Percentiles rank a stretch among this genome's conserved stretches.
Conservation (phyloP, 2,797 vertebrate species). For the Fundulus diaphanus region DNA sequence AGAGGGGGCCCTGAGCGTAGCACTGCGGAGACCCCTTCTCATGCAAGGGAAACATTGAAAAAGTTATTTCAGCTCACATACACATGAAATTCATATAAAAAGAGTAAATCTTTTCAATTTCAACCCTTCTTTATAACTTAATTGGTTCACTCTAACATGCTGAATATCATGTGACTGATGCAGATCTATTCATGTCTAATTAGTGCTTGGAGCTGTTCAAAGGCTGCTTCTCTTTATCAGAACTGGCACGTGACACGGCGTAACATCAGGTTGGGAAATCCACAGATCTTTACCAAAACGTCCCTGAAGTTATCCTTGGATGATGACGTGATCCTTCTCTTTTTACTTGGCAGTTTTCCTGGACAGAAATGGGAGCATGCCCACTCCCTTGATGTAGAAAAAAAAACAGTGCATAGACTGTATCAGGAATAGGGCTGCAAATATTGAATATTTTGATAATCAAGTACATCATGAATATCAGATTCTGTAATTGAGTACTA, state of each 20-base stretch:
- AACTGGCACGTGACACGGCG: background rate
- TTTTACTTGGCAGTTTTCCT: background rate
- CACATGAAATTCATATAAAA: background rate
- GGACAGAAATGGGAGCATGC: background rate
- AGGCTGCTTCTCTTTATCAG: background rate
- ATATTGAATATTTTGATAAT: background rate
- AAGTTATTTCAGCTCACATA: background rate
- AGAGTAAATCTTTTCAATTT: background rate
- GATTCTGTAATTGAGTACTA: background rate
- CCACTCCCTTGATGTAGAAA: background rate
- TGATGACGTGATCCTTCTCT: background rate
- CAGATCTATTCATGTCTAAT: background rate
- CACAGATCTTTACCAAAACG: background rate
- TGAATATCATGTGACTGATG: background rate
- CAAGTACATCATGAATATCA: background rate
- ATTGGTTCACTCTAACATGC: background rate
- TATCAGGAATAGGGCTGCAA: background rate
- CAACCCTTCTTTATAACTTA: background rate
- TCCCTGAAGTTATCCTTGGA: background rate
- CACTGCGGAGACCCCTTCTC: background rate
- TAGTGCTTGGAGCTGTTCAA: background rate
- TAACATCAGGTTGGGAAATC: background rate
- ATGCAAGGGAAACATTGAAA: constrained; percentile 15
- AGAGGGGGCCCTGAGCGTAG: constrained; percentile 10
- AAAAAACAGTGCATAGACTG: background rate